Percentiles rank a stretch among this genome's conserved stretches.
These are phyloP conservation scores for Rhabdophis nuchalis DNA, from an alignment of 2,797 vertebrate species.

Conservation along the genomic window DNA sequence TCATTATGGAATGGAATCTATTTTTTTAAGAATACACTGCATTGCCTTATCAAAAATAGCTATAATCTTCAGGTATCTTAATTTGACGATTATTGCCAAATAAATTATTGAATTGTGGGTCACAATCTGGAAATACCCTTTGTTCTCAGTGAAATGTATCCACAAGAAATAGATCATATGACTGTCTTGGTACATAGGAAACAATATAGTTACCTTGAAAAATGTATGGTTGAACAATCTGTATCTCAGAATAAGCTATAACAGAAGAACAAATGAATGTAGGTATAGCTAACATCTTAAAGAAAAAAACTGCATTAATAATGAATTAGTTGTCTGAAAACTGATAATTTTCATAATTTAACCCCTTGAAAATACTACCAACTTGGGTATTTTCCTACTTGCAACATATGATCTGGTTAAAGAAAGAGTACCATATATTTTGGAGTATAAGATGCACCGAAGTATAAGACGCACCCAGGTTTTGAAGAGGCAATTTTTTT, in stretches of 20 bases:
- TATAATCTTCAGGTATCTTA: background rate
- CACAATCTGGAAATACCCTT: background rate
- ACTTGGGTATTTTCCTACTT: background rate
- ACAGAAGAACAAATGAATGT: background rate
- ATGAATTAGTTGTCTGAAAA: background rate
- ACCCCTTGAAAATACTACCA: background rate
- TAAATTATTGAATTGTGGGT: background rate
- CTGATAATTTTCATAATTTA: background rate
- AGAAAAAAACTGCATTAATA: background rate
- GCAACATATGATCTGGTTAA: background rate
- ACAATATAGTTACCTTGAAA: background rate
- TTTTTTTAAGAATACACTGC: background rate
- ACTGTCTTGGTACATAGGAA: background rate
- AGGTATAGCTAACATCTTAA: background rate
- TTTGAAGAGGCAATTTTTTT: too few relatives aligned
- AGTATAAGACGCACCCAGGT: too few relatives aligned
- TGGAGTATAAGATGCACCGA: too few relatives aligned
- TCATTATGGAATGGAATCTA: background rate
- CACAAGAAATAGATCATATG: background rate
- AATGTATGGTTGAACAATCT: background rate
- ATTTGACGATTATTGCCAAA: background rate
- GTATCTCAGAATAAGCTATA: background rate
- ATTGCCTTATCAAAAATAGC: background rate
- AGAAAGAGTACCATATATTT: too few relatives aligned
- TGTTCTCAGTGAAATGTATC: background rate